Conservation (phyloP, 2,797 vertebrate species). For the Cyprinodon diabolis region DNA sequence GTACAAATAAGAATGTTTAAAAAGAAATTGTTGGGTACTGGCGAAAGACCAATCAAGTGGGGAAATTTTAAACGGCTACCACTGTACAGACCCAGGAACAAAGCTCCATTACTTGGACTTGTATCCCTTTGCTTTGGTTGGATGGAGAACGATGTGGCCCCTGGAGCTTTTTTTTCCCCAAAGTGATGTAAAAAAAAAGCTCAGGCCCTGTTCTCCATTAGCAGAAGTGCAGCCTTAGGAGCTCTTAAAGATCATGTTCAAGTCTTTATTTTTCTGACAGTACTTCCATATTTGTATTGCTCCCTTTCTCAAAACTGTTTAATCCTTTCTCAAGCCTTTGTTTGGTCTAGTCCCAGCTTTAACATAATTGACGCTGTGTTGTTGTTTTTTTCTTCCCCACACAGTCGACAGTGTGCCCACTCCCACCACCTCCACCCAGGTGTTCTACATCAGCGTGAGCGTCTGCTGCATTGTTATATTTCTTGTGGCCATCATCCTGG, state of each 20-base stretch:
- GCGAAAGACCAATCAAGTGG: no score
- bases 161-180: slow-evolving; percentile 55
- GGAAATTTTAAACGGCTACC: no score
- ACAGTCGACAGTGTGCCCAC: slow-evolving; percentile 87
- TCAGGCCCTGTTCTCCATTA: slow-evolving; percentile 59
- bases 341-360: neutral
- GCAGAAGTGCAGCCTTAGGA: slow-evolving; percentile 27
- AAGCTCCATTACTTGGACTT: slow-evolving; percentile 78
- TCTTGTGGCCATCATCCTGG: slow-evolving; percentile 96
- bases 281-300: slow-evolving; percentile 4
- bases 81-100: slow-evolving; percentile 30
- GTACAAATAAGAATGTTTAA: no score
- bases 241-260: slow-evolving; percentile 12
- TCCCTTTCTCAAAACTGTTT: neutral
- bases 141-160: slow-evolving; percentile 48
- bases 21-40: no score
- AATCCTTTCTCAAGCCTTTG: neutral
- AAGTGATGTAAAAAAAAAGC: slow-evolving; percentile 57
- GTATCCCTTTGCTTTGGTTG: slow-evolving; percentile 68
- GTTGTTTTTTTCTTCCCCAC: slow-evolving; percentile 23
- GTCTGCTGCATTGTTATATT: slow-evolving; percentile 99
- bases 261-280: slow-evolving; percentile 8
- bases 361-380: neutral
- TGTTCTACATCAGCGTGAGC: slow-evolving; percentile 98
- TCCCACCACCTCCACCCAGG: slow-evolving; percentile 95